Conservation (phyloP, 2,888 invertebrate genomes). For the Cheilosia vernalis region DNA sequence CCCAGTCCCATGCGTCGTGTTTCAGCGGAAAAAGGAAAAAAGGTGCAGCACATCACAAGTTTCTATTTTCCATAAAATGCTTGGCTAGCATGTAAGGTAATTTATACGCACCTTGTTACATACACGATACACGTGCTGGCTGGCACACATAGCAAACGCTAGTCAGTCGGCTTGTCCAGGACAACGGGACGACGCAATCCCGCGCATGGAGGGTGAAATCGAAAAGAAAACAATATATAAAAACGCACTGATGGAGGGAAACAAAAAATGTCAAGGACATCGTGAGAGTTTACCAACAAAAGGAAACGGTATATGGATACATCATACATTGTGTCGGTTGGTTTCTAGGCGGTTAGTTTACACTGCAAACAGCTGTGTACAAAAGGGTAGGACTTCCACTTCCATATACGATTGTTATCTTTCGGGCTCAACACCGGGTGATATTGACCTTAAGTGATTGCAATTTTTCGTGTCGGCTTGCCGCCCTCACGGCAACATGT, state of each 20-base stretch:
- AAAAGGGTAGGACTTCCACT: not conserved
- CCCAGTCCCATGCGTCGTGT: constrained; percentile 26
- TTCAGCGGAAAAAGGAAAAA: not conserved
- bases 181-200: not conserved
- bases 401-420: constrained; percentile 46
- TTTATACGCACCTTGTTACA: constrained; percentile 56
- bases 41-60: constrained; percentile 36
- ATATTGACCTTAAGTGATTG: constrained; percentile 59
- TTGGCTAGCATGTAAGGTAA: constrained; percentile 47
- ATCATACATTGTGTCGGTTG: not conserved
- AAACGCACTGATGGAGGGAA: not conserved
- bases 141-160: constrained; percentile 9
- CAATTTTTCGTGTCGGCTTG: constrained; percentile 44
- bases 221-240: constrained; percentile 5
- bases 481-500: not conserved
- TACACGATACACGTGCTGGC: constrained; percentile 42
- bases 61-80: constrained; percentile 40
- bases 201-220: constrained; percentile 8
- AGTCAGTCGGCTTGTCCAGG: constrained; percentile 7
- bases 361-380: not conserved
- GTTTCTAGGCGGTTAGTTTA: constrained; percentile 31
- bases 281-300: constrained; percentile 11
- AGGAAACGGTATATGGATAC: too few species aligned
- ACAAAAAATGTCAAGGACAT: constrained; percentile 37
- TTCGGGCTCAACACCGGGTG: constrained; percentile 29